Evolutionary conservation across 2,888 invertebrate genomes (phyloP), one percentile per base, ranked within the genome.

Genomic region (Polyommatus icarus): DNA sequence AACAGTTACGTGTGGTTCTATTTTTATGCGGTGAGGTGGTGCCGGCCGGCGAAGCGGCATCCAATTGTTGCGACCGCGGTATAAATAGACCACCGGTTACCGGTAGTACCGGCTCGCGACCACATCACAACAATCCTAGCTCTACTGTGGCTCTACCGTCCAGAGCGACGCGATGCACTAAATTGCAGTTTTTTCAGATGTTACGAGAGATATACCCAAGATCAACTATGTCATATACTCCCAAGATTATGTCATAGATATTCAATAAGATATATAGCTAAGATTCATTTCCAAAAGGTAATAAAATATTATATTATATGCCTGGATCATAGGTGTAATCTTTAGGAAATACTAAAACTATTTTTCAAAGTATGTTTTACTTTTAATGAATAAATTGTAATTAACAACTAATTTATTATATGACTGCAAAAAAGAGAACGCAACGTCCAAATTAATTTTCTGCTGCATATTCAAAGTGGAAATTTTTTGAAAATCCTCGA

Each of bases 1-100:
- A 83, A 79, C 77, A 84, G 84, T 84, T 81, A 85, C 86, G 85
- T 87, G 84, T 86, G 76, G 77, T 76, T 80, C 83, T 82, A 84
- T 83, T 83, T 84, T 81, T 81, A 80, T 77, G 79, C 79, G 79
- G 76, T 73, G 73, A 79, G 79, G 77, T 77, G 80, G 77, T 77
- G 79, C 76, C 78, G 78, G 77, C 79, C 78, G 29, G 75, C 73
- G 80, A 78, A 77, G 73, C 78, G 78, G 77, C 79, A 78, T 80
- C 80, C 81, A 81, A 81, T 80, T 81, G 80, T 79, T 81, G 81
- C 78, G 78, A 80, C 78, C 80, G 80, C 78, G 78, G 79, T 73
- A 59, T 61, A 72, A 77, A 77, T 77, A 77, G 77, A 40, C 15
- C 67, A 67, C 15, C 24, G 57, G 4, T 5, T 4, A 57, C 8